Conservation (phyloP, 2,797 vertebrate genomes). For the Danionella dracula region DNA sequence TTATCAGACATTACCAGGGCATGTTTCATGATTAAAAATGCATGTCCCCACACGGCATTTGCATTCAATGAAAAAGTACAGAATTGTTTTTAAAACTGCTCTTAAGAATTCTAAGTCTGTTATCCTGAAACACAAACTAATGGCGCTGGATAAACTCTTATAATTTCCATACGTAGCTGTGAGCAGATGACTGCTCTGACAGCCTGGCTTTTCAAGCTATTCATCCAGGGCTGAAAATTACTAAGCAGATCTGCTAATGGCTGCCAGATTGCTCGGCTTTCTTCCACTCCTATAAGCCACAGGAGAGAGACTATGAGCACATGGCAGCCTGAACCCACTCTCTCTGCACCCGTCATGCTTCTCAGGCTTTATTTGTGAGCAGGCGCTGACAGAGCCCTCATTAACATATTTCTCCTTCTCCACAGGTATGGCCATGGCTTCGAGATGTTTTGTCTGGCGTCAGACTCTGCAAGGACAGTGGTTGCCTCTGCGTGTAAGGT, state of each 20-base stretch:
- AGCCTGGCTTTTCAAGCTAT: slow-evolving; percentile 25
- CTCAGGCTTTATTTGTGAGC: slow-evolving; percentile 7
- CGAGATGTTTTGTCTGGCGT: slow-evolving; percentile 91
- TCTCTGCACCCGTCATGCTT: slow-evolving; percentile 6
- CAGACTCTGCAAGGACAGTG: slow-evolving; percentile 75
- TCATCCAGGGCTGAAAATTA: slow-evolving; percentile 31
- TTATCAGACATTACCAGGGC: slow-evolving; percentile 2
- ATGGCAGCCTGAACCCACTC: slow-evolving; percentile 9
- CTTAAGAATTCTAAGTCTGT: background rate
- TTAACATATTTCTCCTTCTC: slow-evolving; percentile 34
- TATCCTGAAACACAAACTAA: background rate
- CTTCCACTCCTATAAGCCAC: slow-evolving; percentile 18
- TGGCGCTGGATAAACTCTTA: background rate
- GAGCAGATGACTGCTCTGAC: slow-evolving; percentile 16
- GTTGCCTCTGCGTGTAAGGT: slow-evolving; percentile 97
- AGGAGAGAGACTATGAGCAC: slow-evolving; percentile 3
- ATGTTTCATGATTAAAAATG: background rate
- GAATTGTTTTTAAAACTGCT: background rate
- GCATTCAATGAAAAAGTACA: background rate
- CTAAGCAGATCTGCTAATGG: slow-evolving; percentile 28
- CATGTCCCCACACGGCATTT: no score
- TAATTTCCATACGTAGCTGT: background rate
- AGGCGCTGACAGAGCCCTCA: slow-evolving; percentile 19
- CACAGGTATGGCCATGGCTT: slow-evolving; percentile 95
- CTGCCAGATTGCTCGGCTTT: background rate